Evolutionary conservation across 1,140 invertebrate genomes (phyloP).

Genomic region (Drosophila burlai): DNA sequence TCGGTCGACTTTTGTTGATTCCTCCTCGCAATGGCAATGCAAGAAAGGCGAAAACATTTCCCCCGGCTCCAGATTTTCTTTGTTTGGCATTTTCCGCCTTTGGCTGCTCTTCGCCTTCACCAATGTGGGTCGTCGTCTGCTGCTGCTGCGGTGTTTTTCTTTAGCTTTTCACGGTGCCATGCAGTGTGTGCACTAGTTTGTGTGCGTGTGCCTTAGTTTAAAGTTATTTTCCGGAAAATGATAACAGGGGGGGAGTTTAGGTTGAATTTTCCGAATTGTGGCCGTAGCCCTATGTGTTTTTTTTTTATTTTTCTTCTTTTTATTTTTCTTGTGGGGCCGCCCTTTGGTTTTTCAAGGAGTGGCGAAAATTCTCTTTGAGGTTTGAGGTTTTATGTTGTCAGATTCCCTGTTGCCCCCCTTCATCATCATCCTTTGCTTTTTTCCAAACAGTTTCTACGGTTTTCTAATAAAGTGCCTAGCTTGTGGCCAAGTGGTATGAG

Average conservation of each 20-base stretch:
- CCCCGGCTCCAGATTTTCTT: constrained; percentile 9
- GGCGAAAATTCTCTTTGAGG: constrained; percentile 59
- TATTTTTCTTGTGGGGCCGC: not conserved
- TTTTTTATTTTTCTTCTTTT: not conserved
- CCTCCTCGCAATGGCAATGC: constrained; percentile 30
- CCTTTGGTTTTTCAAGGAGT: constrained; percentile 25
- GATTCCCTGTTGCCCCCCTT: constrained; percentile 4
- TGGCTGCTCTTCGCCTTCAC: constrained; percentile 36
- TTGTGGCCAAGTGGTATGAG: constrained; percentile 36
- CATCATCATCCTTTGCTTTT: constrained; percentile 25
- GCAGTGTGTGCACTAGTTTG: constrained; percentile 57
- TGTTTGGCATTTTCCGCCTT: constrained; percentile 29
- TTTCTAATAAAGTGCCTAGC: constrained; percentile 72
- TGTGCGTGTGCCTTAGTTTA: constrained; percentile 64
- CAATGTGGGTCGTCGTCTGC: constrained; percentile 69
- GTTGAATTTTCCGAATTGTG: constrained; percentile 46
- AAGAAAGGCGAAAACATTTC: constrained; percentile 44
- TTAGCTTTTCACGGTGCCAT: constrained; percentile 29
- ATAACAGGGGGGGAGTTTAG: not conserved
- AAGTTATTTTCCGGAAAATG: constrained; percentile 44
- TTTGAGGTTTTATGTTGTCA: constrained; percentile 67
- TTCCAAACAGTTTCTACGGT: constrained; percentile 47
- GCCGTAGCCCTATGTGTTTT: constrained; percentile 20
- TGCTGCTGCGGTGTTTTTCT: constrained; percentile 28
- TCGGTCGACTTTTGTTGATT: constrained; percentile 50